Base-by-base conservation (phyloP, 2,888 invertebrate genomes). In the Lissocephala sabroskyi region DNA sequence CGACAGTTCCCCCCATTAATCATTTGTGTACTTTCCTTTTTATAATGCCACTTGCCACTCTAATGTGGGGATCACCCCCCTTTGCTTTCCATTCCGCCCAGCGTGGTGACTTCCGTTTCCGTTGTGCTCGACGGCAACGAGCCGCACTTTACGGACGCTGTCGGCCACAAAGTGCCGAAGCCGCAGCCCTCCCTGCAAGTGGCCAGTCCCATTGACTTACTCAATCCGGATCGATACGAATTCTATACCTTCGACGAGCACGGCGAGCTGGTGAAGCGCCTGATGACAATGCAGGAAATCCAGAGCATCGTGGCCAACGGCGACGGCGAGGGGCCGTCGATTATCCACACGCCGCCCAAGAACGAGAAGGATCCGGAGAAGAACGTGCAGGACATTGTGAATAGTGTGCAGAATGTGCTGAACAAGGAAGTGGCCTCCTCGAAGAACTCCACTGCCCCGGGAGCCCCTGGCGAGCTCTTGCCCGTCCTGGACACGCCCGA, bases 231-330 rank as follows among this genome's bases (percentile, higher is more conserved):
- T 79, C 87, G 91, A 77, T 94, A 94, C 81, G 94, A 94, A 79
- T 95, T 94, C 82, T 94, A 93, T 80, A 94, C 94, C 0, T 93
- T 94, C 73, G 92, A 94, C 74, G 92, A 93, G 73, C 90, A 90
- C 47, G 94, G 94, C 10, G 92, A 94, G 74, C 86, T 94, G 16
- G 90, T 94, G 0, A 93, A 93, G 75, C 87, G 92, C 52, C 86
- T 94, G 26, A 95, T 95, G 94, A 93, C 94, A 5, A 85, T 93
- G 65, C 89, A 92, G 73, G 93, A 95, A 85, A 94, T 95, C 58
- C 93, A 93, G 79, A 91, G 92, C 33, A 91, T 95, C 52, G 93
- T 94, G 26, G 94, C 94, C 0, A 92, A 91, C 28, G 93, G 93
- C 0, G 93, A 93, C 79, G 90, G 90, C 49, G 89, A 91, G 37